These are phyloP conservation scores for Poecilus cupreus DNA, from an alignment of 2,888 invertebrate genomes.

Conservation along the genomic window DNA sequence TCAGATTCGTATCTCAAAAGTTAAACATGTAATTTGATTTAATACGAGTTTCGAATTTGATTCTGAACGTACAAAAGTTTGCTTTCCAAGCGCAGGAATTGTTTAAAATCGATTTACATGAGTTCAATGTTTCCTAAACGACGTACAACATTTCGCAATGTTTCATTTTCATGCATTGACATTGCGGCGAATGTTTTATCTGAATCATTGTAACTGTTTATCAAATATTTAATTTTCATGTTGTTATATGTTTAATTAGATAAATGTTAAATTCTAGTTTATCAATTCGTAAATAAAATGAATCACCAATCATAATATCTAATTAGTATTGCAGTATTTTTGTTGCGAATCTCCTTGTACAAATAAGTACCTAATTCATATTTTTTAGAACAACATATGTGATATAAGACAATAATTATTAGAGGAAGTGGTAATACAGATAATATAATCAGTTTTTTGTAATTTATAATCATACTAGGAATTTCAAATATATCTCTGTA, in stretches of 20 bases:
- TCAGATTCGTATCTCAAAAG: not conserved
- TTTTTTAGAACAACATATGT: not conserved
- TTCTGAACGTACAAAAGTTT: not conserved
- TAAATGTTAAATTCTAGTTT: not conserved
- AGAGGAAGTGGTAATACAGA: slow-evolving; percentile 7
- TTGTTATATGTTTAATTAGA: not conserved
- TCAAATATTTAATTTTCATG: not conserved
- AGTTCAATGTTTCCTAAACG: slow-evolving; percentile 23
- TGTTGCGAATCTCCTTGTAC: not conserved
- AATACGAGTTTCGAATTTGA: slow-evolving; percentile 4
- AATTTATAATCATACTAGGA: not conserved
- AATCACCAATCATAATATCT: not conserved
- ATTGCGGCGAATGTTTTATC: not conserved
- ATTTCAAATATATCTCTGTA: not conserved
- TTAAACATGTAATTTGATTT: not conserved
- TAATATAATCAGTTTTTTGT: not conserved
- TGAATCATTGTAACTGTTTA: not conserved
- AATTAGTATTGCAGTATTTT: not conserved
- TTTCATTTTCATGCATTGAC: not conserved
- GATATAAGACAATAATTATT: not conserved
- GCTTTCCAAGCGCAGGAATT: slow-evolving; percentile 1
- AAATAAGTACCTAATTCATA: not conserved
- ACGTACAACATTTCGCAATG: not conserved
- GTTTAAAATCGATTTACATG: slow-evolving; percentile 15
- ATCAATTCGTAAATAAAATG: slow-evolving; percentile 10